phyloP scores from a whole-genome alignment of 2,113 vertebrate species.

The Solenodon paradoxus region DNA sequence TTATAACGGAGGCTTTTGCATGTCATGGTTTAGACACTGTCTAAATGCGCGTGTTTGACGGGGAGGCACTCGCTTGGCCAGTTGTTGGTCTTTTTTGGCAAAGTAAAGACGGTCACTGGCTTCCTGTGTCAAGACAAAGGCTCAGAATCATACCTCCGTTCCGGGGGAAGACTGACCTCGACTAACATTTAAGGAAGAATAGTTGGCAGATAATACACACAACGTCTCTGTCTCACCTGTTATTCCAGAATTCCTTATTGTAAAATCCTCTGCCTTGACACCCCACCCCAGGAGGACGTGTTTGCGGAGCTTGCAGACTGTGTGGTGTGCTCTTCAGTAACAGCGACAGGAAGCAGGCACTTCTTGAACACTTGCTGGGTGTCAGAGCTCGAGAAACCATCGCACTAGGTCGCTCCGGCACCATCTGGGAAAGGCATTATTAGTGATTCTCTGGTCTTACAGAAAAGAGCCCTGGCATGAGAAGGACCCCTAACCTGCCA shows the following conservation, averaged over 20 bases:
- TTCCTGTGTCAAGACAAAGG: neutral
- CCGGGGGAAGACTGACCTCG: neutral
- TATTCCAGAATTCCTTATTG: neutral
- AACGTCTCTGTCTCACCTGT: too few relatives aligned
- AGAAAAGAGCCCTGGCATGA: neutral
- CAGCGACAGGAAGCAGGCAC: neutral
- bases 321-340: neutral
- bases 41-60: neutral
- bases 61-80: neutral
- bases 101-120: neutral
- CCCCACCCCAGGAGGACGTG: neutral
- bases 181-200: neutral
- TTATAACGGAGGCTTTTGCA: neutral
- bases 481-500: neutral
- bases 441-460: neutral
- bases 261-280: neutral
- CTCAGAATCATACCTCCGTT: neutral
- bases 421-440: neutral
- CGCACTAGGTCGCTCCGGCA: neutral
- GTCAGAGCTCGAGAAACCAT: neutral
- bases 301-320: neutral
- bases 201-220: too few relatives aligned
- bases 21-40: neutral
- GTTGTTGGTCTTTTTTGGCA: neutral
- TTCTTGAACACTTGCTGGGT: neutral